These are phyloP conservation scores for Ophioderma brevispina DNA, from an alignment of 35 echinoderm and acorn worm species.

Conservation along the genomic window DNA sequence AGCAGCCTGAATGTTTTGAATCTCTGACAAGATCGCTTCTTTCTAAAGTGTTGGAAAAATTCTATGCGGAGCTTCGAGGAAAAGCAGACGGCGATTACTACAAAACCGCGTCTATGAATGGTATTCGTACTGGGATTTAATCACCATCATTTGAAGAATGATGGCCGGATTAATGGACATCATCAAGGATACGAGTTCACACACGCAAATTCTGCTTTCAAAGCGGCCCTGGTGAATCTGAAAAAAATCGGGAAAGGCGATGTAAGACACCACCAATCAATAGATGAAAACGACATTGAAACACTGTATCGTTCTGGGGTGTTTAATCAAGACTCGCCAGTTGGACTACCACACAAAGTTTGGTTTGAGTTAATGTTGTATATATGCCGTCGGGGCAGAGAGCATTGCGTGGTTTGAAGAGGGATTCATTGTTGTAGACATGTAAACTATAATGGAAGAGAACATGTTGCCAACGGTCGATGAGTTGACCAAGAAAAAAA, in stretches of 20 bases:
- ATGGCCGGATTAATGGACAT: neutral
- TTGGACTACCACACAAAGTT: conserved; percentile 7
- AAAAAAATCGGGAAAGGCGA: conserved; percentile 6
- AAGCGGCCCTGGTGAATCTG: neutral
- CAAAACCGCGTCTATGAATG: neutral
- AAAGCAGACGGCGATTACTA: neutral
- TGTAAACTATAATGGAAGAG: neutral
- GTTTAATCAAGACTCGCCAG: neutral
- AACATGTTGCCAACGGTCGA: neutral
- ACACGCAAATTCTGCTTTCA: neutral
- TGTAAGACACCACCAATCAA: neutral
- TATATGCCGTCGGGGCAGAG: neutral
- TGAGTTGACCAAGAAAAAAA: neutral
- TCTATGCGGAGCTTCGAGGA: neutral
- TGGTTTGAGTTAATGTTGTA: neutral
- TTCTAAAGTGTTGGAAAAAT: neutral
- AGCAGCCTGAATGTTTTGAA: neutral
- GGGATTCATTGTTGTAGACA: neutral
- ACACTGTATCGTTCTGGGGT: conserved; percentile 1
- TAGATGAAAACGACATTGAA: conserved; percentile 19
- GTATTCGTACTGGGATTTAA: neutral
- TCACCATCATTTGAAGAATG: conserved; percentile 12
- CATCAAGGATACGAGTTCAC: conserved; percentile 21
- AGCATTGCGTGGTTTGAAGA: neutral
- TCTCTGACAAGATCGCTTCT: neutral